Conservation (phyloP, 2,113 vertebrate species). For the Pluvialis apricaria region DNA sequence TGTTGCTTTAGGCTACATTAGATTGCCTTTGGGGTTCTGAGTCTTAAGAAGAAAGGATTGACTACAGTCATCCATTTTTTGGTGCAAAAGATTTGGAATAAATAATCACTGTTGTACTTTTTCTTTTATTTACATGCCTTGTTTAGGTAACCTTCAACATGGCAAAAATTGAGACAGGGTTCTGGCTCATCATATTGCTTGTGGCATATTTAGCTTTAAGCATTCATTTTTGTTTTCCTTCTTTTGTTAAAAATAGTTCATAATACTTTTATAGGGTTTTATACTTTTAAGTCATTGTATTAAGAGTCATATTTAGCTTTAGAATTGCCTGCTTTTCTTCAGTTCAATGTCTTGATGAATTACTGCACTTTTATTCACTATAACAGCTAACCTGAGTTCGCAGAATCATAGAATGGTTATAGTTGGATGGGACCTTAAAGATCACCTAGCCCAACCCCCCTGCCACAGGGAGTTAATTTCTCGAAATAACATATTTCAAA, state of each 20-base stretch:
- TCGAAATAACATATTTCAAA: background rate
- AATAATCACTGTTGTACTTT: background rate
- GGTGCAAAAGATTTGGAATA: background rate
- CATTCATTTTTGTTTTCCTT: background rate
- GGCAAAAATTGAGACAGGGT: background rate
- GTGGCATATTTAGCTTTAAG: background rate
- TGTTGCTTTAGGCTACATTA: slow-evolving; percentile 25
- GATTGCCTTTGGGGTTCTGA: slow-evolving; percentile 18
- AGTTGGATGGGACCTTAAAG: too few species aligned
- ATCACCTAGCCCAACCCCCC: too few species aligned
- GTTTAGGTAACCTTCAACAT: background rate
- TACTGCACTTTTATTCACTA: background rate
- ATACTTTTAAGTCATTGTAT: background rate
- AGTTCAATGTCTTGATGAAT: background rate
- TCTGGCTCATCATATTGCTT: background rate
- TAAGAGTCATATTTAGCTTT: background rate
- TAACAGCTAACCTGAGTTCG: background rate
- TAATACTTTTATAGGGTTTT: background rate
- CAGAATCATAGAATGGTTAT: too few species aligned
- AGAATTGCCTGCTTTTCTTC: background rate
- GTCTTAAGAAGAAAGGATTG: slow-evolving; percentile 41
- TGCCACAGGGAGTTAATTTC: background rate
- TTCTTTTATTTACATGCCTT: background rate
- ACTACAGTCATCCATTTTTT: background rate
- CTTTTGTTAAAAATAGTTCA: background rate